Conservation (phyloP, 2,888 invertebrate species). For the Leptopilina myrica region DNA sequence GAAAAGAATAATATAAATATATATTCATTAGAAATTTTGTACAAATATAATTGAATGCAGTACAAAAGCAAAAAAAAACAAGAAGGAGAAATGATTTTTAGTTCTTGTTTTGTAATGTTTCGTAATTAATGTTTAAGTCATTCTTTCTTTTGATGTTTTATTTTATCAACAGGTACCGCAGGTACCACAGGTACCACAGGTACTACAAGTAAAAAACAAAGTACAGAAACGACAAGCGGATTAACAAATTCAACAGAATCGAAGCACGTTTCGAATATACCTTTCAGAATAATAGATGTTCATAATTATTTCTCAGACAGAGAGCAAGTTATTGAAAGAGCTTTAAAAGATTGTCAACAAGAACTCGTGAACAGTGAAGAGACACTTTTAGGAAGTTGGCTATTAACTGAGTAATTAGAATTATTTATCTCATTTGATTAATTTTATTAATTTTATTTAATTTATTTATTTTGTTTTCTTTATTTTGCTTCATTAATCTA, state of each 20-base stretch:
- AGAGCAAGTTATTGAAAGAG: constrained; percentile 85
- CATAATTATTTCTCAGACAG: constrained; percentile 86
- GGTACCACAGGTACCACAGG: not conserved
- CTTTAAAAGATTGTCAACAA: constrained; percentile 84
- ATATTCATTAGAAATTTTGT: too few relatives aligned
- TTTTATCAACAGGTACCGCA: constrained; percentile 41
- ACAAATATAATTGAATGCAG: too few relatives aligned
- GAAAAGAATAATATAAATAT: too few relatives aligned
- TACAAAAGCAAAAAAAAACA: too few relatives aligned
- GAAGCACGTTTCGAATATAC: constrained; percentile 58
- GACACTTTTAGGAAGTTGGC: constrained; percentile 85
- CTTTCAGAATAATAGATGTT: constrained; percentile 76
- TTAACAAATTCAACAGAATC: constrained; percentile 39
- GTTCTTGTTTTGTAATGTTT: not conserved
- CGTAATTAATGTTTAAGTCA: not conserved
- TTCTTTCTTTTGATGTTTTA: not conserved
- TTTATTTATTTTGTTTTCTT: not conserved
- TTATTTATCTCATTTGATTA: constrained; percentile 11
- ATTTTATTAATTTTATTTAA: too few relatives aligned
- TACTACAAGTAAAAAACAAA: constrained; percentile 34
- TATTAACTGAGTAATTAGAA: constrained; percentile 86
- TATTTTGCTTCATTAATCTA: constrained; percentile 26
- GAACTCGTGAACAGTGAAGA: constrained; percentile 82
- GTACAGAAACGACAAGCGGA: constrained; percentile 30
- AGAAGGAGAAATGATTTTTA: too few relatives aligned